phyloP scores from a whole-genome alignment of 2,888 invertebrate species.

The Aleiodes leptofemur region DNA sequence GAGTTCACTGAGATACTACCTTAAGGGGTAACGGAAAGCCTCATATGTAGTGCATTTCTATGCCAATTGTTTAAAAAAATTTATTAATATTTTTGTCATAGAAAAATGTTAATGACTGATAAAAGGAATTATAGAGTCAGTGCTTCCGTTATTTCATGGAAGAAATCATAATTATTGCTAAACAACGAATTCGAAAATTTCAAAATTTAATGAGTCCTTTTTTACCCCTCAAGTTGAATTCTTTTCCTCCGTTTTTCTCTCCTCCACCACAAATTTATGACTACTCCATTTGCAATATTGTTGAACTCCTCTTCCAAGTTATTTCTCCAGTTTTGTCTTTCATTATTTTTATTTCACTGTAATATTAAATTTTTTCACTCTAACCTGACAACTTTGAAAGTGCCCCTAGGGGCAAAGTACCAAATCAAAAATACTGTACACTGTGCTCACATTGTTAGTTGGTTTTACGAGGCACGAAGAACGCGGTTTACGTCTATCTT shows the following conservation, averaged over 20 bases:
- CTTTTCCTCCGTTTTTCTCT: not conserved
- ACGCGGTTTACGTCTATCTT: conserved; percentile 54
- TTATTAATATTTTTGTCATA: too few relatives aligned
- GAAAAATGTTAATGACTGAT: too few relatives aligned
- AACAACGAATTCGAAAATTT: too few relatives aligned
- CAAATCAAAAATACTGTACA: conserved; percentile 51
- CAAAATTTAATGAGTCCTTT: too few relatives aligned
- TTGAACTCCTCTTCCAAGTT: not conserved
- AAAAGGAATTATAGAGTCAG: too few relatives aligned
- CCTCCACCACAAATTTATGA: conserved; percentile 2
- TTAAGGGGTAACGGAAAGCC: too few relatives aligned
- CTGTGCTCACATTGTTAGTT: conserved; percentile 61
- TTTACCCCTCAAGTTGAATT: too few relatives aligned
- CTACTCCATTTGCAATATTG: conserved; percentile 27
- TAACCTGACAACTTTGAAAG: conserved; percentile 16
- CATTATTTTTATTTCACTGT: not conserved
- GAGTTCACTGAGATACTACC: too few relatives aligned
- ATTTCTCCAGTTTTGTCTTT: not conserved
- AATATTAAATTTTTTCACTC: conserved; percentile 37
- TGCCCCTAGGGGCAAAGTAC: conserved; percentile 47
- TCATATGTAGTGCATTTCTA: too few relatives aligned
- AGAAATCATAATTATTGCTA: too few relatives aligned
- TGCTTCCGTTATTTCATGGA: too few relatives aligned
- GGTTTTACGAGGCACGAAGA: conserved; percentile 62
- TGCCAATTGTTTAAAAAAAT: too few relatives aligned